Percentiles rank a stretch among this genome's conserved stretches.
These are phyloP conservation scores for Caiman crocodilus DNA, from an alignment of 2,797 vertebrate genomes.

Conservation along the genomic window DNA sequence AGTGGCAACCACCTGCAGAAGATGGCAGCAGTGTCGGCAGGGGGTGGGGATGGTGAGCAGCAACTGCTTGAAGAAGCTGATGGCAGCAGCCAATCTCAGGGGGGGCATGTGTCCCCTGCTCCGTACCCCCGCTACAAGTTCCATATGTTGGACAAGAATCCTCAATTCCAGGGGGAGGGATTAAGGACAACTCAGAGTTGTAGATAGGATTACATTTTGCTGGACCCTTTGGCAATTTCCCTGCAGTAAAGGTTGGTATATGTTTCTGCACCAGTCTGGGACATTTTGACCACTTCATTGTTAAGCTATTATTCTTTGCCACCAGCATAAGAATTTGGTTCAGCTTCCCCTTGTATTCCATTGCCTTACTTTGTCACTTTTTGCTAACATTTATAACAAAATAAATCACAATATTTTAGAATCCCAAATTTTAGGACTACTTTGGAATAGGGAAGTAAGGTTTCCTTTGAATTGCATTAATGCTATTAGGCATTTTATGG, in stretches of 20 bases:
- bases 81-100: too few relatives aligned
- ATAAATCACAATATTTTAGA: accelerated
- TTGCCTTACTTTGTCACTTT: neutral
- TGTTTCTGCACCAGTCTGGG: too few relatives aligned
- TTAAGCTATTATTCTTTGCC: accelerated
- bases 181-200: neutral
- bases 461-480: neutral
- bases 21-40: too few relatives aligned
- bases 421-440: neutral
- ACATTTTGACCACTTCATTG: accelerated
- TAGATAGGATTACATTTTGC: neutral
- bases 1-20: too few relatives aligned
- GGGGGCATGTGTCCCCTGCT: too few relatives aligned
- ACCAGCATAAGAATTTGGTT: accelerated
- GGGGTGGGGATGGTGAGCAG: too few relatives aligned
- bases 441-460: accelerated
- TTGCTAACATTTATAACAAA: accelerated
- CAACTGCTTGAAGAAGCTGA: too few relatives aligned
- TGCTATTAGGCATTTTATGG: neutral
- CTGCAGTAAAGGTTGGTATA: too few relatives aligned
- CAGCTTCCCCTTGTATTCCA: neutral
- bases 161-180: neutral
- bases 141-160: neutral
- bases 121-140: too few relatives aligned
- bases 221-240: neutral